phyloP scores from a whole-genome alignment of 2,888 invertebrate species.

The Eupithecia inturbata region DNA sequence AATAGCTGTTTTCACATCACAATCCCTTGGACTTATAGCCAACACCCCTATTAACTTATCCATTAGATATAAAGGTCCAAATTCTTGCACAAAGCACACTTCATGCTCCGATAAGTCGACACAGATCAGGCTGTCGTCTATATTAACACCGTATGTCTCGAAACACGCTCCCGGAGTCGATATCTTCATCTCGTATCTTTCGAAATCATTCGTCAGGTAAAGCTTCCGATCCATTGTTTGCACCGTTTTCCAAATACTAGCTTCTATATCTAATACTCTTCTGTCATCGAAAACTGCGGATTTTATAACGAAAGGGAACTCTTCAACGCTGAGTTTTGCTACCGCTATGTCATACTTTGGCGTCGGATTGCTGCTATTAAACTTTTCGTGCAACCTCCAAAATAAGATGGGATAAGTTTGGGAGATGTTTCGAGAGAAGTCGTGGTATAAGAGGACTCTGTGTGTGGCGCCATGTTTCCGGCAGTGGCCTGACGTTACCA shows the following conservation, averaged over 20 bases:
- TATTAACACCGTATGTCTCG: conserved; percentile 59
- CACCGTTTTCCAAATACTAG: conserved; percentile 72
- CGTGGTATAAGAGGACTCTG: conserved; percentile 64
- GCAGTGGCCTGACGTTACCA: conserved; percentile 73
- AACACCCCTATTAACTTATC: conserved; percentile 68
- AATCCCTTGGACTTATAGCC: conserved; percentile 63
- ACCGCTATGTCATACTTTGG: conserved; percentile 69
- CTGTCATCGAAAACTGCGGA: conserved; percentile 59
- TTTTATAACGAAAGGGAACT: conserved; percentile 52
- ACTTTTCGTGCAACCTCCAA: conserved; percentile 72
- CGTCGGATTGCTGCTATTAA: conserved; percentile 50
- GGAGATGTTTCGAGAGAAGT: conserved; percentile 61
- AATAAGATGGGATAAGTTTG: conserved; percentile 66
- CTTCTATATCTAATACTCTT: conserved; percentile 45
- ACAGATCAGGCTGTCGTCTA: conserved; percentile 67
- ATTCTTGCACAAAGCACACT: conserved; percentile 73
- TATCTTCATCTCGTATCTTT: conserved; percentile 53
- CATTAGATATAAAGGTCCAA: conserved; percentile 65
- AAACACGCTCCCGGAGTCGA: conserved; percentile 52
- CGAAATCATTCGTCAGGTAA: conserved; percentile 70
- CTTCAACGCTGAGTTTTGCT: conserved; percentile 64
- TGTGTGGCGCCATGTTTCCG: conserved; percentile 59
- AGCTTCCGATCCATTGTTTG: conserved; percentile 69
- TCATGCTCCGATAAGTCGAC: conserved; percentile 63
- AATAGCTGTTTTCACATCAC: conserved; percentile 58